These are phyloP conservation scores for Endotricha flammealis DNA, from an alignment of 2,888 invertebrate species.

Conservation along the genomic window DNA sequence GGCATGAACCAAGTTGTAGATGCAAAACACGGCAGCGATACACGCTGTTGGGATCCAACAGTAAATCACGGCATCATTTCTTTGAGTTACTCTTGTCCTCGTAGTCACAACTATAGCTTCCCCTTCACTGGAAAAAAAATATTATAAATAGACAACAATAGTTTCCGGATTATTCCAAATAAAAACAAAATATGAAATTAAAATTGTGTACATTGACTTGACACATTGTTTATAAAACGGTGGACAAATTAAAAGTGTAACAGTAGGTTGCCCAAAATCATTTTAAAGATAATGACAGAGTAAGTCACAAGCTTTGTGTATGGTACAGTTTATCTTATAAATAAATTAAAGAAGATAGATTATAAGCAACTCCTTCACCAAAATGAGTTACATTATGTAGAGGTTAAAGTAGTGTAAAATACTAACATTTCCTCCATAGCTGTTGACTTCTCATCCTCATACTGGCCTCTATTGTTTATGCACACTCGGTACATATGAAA, in stretches of 20 bases:
- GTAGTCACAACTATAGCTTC: constrained; percentile 82
- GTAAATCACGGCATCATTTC: constrained; percentile 79
- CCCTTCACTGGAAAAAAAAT: constrained; percentile 82
- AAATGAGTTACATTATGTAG: too few relatives aligned
- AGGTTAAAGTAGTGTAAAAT: neutral
- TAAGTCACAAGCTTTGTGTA: too few relatives aligned
- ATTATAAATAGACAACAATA: too few relatives aligned
- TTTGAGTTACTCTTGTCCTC: constrained; percentile 77
- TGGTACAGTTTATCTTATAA: too few relatives aligned
- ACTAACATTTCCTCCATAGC: constrained; percentile 72
- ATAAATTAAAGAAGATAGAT: too few relatives aligned
- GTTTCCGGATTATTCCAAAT: too few relatives aligned
- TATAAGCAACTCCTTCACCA: too few relatives aligned
- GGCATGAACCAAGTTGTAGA: constrained; percentile 84
- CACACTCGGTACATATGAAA: constrained; percentile 85
- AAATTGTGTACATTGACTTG: too few relatives aligned
- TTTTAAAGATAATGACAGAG: neutral
- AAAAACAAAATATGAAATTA: too few relatives aligned
- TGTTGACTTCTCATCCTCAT: constrained; percentile 66
- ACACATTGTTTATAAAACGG: too few relatives aligned
- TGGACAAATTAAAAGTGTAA: too few relatives aligned
- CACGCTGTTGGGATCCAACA: constrained; percentile 84
- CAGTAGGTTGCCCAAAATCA: too few relatives aligned
- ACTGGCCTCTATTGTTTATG: constrained; percentile 76
- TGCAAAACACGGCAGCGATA: constrained; percentile 79